Conservation (phyloP, 2,797 vertebrate genomes). For the Hoplostethus mediterraneus region DNA sequence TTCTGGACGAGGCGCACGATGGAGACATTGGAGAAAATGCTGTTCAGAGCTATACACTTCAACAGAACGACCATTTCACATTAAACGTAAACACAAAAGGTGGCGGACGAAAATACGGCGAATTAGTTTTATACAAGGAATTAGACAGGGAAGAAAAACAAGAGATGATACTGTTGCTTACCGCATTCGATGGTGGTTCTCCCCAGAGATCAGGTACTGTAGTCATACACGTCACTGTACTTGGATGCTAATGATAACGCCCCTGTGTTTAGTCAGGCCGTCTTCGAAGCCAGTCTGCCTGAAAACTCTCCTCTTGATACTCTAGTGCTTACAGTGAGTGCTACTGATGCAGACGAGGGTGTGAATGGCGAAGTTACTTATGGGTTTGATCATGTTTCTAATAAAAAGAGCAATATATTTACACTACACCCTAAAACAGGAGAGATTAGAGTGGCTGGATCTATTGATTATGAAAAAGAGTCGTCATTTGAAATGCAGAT, state of each 20-base stretch:
- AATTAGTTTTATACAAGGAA: constrained; percentile 58
- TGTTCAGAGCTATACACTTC: constrained; percentile 56
- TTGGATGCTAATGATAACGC: constrained; percentile 62
- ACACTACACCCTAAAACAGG: constrained; percentile 51
- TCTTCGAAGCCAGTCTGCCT: constrained; percentile 57
- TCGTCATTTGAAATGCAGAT: constrained; percentile 66
- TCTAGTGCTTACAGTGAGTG: constrained; percentile 58
- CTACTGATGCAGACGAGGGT: constrained; percentile 68
- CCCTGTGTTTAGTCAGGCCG: constrained; percentile 56
- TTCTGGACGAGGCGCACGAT: constrained; percentile 77
- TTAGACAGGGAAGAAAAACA: constrained; percentile 63
- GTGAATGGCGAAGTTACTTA: constrained; percentile 55
- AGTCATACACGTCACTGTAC: constrained; percentile 47
- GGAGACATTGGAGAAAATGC: constrained; percentile 80
- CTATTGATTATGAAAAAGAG: constrained; percentile 78
- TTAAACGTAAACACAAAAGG: constrained; percentile 32
- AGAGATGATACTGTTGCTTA: constrained; percentile 31
- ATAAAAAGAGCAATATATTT: constrained; percentile 1
- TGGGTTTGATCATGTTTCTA: constrained; percentile 50
- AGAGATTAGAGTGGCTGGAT: constrained; percentile 53
- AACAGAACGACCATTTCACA: constrained; percentile 53
- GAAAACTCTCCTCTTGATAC: constrained; percentile 66
- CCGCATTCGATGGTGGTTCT: constrained; percentile 59
- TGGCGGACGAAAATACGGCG: constrained; percentile 40
- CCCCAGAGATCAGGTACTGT: constrained; percentile 66